These are phyloP conservation scores for Crotalus adamanteus DNA, from an alignment of 2,797 vertebrate genomes.

Conservation along the genomic window DNA sequence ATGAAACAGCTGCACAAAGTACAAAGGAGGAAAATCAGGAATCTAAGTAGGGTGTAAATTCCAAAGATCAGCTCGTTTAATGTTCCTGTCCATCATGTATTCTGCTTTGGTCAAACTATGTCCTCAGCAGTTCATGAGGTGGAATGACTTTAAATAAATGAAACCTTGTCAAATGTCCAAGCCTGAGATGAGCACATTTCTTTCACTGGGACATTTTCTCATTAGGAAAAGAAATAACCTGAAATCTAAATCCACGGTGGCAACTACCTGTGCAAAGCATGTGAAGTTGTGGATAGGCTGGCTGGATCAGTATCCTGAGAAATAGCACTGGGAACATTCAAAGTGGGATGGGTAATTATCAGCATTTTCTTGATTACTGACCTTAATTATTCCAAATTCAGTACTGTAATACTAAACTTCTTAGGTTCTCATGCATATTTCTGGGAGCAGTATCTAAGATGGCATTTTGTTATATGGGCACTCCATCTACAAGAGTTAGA, in stretches of 20 bases:
- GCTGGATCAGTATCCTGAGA: background rate
- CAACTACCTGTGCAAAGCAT: background rate
- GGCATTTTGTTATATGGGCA: background rate
- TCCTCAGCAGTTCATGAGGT: background rate
- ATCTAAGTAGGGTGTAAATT: conserved; percentile 27
- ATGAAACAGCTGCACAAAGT: conserved; percentile 16
- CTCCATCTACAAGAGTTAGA: background rate
- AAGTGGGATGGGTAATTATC: background rate
- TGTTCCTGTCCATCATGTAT: conserved; percentile 18
- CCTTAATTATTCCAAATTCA: background rate
- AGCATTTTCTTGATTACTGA: background rate
- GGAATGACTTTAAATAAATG: background rate
- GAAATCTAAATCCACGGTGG: background rate
- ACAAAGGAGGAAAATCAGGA: background rate
- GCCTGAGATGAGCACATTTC: background rate
- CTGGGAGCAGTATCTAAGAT: background rate
- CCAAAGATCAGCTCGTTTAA: conserved; percentile 13
- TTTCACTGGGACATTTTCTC: background rate
- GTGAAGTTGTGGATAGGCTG: background rate
- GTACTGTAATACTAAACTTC: background rate
- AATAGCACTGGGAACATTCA: background rate
- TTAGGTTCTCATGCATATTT: background rate
- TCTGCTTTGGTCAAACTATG: conserved; percentile 1
- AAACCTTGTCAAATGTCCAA: background rate
- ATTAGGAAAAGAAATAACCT: background rate